Evolutionary conservation across 2,797 vertebrate species (phyloP), one percentile per base, ranked within the genome.

Genomic region (Sebastes itinus): DNA sequence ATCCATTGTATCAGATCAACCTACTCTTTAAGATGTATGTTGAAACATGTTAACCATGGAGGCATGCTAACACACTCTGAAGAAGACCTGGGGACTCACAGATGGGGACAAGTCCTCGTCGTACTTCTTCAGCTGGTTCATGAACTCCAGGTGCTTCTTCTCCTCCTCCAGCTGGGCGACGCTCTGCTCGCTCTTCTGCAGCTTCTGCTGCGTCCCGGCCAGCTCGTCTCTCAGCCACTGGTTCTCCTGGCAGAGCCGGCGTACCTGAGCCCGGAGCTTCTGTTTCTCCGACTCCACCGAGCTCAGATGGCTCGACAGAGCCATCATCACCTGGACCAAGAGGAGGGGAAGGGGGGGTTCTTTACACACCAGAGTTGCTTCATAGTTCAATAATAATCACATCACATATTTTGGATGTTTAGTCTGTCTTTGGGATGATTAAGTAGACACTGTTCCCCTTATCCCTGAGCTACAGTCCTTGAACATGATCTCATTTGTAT

Each of bases 101-200:
- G 95, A 94, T 20, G 97, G 95, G 0, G 98, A 98, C 23, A 97
- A 91, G 28, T 99, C 98, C 67, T 98, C 97, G 1, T 99, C 98
- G 0, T 99, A 99, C 80, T 99, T 99, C 95, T 99, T 98, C 73
- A 99, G 95, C 95, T 99, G 98, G 91, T 98, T 98, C 97, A 99
- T 97, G 92, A 99, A 99, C 93, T 99, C 97, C 75, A 99, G 95
- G 84, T 99, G 98, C 69, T 99, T 99, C 94, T 99, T 99, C 89
- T 99, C 98, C 91, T 99, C 98, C 93, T 99, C 98, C 77, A 99
- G 96, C 92, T 99, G 98, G 3, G 98, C 98, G 87, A 99, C 98
- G 0, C 95, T 98, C 90, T 99, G 98, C 55, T 99, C 98, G 3
- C 98, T 99, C 74, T 95, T 97, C 95, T 99, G 98, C 66, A 99